Evolutionary conservation across 2,113 vertebrate genomes (phyloP).

Genomic region (Callionymus lyra): DNA sequence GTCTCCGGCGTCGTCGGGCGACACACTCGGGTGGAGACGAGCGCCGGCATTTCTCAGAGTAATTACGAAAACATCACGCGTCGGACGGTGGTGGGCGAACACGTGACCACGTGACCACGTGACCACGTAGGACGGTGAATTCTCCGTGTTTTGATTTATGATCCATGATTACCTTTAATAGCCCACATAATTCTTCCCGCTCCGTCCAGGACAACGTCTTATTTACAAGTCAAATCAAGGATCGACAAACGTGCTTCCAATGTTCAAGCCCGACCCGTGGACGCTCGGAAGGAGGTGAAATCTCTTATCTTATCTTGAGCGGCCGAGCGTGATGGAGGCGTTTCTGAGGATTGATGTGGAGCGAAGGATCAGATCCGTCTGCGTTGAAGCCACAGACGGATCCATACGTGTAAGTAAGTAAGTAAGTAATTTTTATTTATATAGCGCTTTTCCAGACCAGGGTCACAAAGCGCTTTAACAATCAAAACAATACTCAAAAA

Average conservation of each 20-base stretch:
- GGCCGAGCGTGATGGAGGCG: conserved; percentile 45
- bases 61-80: conserved; percentile 60
- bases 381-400: too few relatives aligned
- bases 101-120: conserved; percentile 16
- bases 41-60: conserved; percentile 48
- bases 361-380: too few relatives aligned
- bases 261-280: conserved; percentile 16
- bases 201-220: conserved; percentile 31
- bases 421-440: too few relatives aligned
- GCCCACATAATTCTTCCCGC: conserved; percentile 38
- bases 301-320: conserved; percentile 37
- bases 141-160: conserved; percentile 50
- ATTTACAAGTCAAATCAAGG: conserved; percentile 48
- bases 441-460: too few relatives aligned
- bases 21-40: conserved; percentile 42
- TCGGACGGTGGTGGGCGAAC: conserved; percentile 18
- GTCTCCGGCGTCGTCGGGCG: conserved; percentile 20
- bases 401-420: too few relatives aligned
- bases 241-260: conserved; percentile 3
- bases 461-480: too few relatives aligned
- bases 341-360: too few relatives aligned
- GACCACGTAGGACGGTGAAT: conserved; percentile 23
- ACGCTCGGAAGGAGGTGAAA: conserved; percentile 11
- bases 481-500: too few relatives aligned
- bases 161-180: conserved; percentile 15